Evolutionary conservation across 2,113 vertebrate species (phyloP).

Genomic region (Oreochromis tanganicae): DNA sequence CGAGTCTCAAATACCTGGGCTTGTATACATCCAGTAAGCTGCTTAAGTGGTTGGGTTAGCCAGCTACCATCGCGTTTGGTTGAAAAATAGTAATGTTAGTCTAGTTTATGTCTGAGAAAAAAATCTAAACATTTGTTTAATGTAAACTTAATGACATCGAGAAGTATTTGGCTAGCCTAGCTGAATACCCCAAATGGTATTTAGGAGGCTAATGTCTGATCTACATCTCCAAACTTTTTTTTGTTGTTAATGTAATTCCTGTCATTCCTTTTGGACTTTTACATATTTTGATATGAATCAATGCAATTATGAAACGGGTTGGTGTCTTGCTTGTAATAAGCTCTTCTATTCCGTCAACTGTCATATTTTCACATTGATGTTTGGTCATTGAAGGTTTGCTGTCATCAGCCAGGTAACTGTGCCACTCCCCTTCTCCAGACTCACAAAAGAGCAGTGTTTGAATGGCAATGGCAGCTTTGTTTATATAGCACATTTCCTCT

Average conservation of each 20-base stretch:
- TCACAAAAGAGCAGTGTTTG: background rate
- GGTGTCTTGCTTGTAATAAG: background rate
- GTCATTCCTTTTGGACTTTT: background rate
- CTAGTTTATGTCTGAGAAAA: background rate
- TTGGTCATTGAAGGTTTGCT: background rate
- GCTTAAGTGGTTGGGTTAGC: background rate
- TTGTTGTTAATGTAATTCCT: background rate
- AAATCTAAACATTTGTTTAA: background rate
- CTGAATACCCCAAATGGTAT: background rate
- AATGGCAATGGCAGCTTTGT: background rate
- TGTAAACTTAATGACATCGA: background rate
- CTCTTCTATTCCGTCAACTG: background rate
- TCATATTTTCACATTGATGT: background rate
- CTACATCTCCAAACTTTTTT: background rate
- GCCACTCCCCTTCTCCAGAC: slow-evolving; percentile 11
- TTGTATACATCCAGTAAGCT: background rate
- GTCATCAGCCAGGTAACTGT: background rate
- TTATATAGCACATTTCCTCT: background rate
- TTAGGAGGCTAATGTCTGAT: background rate
- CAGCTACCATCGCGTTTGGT: background rate
- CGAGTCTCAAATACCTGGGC: background rate
- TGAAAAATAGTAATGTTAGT: background rate
- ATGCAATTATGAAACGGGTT: background rate
- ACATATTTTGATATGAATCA: background rate
- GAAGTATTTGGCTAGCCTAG: background rate